Base-by-base conservation (phyloP, 1,140 invertebrate genomes). In the Tenebrio molitor region DNA sequence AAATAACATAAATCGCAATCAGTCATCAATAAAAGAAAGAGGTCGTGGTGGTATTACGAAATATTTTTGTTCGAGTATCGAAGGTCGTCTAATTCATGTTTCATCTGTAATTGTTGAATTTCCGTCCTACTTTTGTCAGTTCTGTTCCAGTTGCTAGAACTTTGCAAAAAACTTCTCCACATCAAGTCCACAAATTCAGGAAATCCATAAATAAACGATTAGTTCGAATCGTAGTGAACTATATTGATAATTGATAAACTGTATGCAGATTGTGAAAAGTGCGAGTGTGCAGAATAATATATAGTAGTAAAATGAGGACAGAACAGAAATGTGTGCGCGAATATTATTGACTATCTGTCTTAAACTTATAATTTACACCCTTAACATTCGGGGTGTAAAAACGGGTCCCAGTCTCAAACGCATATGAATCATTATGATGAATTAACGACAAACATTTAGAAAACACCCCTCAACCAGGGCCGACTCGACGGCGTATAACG, bases 381-480 rank as follows among this genome's bases (percentile, higher is more conserved):
- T 81, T 81, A 80, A 81, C 79, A 81, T 81, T 82, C 76, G 78
- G 77, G 75, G 79, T 79, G 79, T 79, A 82, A 82, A 82, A 82
- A 81, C 81, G 79, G 74, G 77, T 79, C 79, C 79, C 81, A 77
- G 78, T 80, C 81, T 82, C 81, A 74, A 82, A 81, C 80, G 81
- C 81, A 80, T 82, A 82, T 82, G 81, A 82, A 82, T 82, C 81
- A 82, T 82, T 80, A 82, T 82, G 81, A 82, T 82, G 81, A 82
- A 82, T 82, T 82, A 82, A 81, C 81, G 81, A 82, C 81, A 81
- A 81, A 81, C 81, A 81, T 82, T 82, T 81, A 82, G 81, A 82
- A 82, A 82, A 82, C 80, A 81, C 79, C 80, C 80, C 78, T 80
- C 77, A 75, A 76, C 72, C 69, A 73, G 66, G 64, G 44, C 72